Evolutionary conservation across 2,113 vertebrate species (phyloP).

Genomic region (Xenotilapia caudafasciata): DNA sequence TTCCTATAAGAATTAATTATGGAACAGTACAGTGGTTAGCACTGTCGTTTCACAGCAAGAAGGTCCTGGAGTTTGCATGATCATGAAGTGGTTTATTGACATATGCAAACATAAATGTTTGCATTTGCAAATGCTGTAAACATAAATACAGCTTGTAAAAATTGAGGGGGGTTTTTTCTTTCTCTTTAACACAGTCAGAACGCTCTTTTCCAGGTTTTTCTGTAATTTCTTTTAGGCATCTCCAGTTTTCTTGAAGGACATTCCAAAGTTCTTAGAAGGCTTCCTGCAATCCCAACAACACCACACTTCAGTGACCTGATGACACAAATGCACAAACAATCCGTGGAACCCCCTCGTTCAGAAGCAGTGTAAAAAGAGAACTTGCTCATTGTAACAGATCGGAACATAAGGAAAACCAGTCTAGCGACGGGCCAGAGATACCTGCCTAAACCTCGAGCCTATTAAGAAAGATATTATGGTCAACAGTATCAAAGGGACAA

Average conservation of each 20-base stretch:
- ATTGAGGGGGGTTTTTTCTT: rapidly evolving
- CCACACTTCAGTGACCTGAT: not conserved
- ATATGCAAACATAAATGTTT: not conserved
- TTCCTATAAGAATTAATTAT: not conserved
- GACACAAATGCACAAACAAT: not conserved
- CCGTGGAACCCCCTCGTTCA: not conserved
- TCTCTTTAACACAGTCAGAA: not conserved
- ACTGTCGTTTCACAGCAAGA: not conserved
- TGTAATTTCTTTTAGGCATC: not conserved
- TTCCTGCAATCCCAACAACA: not conserved
- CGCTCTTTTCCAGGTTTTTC: not conserved
- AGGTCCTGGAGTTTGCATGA: not conserved
- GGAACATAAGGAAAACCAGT: not conserved
- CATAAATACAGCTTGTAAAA: not conserved
- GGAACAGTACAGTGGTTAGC: not conserved
- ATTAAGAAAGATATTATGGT: not conserved
- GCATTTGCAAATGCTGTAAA: too few species aligned
- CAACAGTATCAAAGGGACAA: not conserved
- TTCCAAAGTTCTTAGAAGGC: not conserved
- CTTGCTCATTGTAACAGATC: not conserved
- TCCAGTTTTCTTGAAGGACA: not conserved
- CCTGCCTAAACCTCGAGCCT: not conserved
- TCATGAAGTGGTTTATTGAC: not conserved
- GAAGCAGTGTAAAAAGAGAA: not conserved
- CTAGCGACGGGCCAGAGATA: not conserved